Evolutionary conservation across 2,888 invertebrate species (phyloP).

Genomic region (Heteropelma amictum): DNA sequence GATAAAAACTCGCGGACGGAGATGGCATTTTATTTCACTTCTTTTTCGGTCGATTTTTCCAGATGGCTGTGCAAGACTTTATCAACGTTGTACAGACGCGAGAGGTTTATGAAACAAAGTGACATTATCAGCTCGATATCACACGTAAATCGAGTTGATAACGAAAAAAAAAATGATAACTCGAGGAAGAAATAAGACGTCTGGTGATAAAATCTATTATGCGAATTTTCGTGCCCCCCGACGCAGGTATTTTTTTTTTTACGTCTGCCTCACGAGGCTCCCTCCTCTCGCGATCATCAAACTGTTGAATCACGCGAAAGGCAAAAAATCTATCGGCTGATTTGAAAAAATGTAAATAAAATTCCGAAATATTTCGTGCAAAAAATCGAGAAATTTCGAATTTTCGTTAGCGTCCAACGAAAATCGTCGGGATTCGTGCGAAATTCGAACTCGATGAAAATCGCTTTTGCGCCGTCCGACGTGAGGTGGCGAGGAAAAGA

Average conservation of each 20-base stretch:
- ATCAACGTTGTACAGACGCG: background rate
- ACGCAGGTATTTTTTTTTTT: background rate
- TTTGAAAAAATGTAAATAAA: background rate
- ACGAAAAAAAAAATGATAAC: background rate
- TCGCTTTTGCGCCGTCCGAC: background rate
- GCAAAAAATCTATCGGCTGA: background rate
- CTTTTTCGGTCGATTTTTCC: constrained; percentile 32
- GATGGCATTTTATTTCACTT: no score
- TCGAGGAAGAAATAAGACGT: background rate
- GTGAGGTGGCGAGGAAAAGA: background rate
- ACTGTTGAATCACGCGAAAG: background rate
- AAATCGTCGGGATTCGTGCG: background rate
- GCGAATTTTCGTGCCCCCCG: no score
- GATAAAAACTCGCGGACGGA: background rate
- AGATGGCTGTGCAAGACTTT: background rate
- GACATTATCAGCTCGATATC: constrained; percentile 3
- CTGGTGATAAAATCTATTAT: constrained; percentile 30
- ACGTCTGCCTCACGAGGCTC: background rate
- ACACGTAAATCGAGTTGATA: constrained; percentile 20
- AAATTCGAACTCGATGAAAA: background rate
- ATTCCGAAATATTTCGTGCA: no score
- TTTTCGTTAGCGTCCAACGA: no score
- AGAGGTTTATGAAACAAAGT: background rate
- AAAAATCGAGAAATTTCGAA: background rate
- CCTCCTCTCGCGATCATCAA: background rate